Percentiles rank a stretch among this genome's conserved stretches.
phyloP scores from a whole-genome alignment of 92 coral and sea anemone genomes.

The Actinostola sp. region DNA sequence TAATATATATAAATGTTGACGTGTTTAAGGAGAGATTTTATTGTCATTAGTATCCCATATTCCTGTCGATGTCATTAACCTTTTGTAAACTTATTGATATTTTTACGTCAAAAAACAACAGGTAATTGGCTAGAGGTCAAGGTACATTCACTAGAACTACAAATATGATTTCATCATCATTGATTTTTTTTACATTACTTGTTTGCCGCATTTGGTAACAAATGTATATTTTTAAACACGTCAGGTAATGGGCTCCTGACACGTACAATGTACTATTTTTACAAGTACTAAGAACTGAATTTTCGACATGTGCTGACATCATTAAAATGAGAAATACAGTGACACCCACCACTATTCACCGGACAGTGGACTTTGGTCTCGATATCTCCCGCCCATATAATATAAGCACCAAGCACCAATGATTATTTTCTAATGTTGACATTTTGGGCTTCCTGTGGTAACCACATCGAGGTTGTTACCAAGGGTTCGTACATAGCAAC shows the following conservation, averaged over 20 bases:
- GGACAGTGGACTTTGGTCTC: not conserved
- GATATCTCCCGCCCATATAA: no score
- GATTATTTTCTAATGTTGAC: not conserved
- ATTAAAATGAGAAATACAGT: no score
- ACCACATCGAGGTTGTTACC: constrained; percentile 26
- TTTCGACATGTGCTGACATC: no score
- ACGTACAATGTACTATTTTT: no score
- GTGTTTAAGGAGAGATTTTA: not conserved
- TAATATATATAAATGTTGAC: not conserved
- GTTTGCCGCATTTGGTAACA: no score
- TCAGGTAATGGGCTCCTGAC: no score
- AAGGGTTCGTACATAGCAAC: constrained; percentile 40
- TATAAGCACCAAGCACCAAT: no score
- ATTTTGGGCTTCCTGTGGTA: constrained; percentile 32
- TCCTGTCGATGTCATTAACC: not conserved
- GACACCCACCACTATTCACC: no score
- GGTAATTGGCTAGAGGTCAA: not conserved
- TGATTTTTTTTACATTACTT: not conserved
- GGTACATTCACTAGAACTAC: no score
- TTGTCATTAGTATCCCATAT: not conserved
- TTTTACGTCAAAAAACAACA: not conserved
- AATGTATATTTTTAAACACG: no score
- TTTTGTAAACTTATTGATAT: not conserved
- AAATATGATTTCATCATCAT: no score
- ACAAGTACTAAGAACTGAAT: no score